phyloP scores from a whole-genome alignment of 2,113 vertebrate species.

The Podarcis muralis region DNA sequence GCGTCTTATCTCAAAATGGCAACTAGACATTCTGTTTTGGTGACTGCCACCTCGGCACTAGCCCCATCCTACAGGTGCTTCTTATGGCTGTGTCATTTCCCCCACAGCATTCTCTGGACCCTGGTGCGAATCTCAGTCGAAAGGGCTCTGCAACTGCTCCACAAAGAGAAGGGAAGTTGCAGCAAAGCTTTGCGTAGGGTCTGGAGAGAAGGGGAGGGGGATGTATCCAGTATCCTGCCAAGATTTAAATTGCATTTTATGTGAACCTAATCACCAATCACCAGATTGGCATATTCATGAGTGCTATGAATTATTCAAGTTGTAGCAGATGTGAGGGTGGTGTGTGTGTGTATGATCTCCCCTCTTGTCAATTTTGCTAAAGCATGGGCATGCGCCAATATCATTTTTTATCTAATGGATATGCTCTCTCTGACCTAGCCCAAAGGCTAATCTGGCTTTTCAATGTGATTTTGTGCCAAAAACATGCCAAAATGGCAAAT shows the following conservation, averaged over 20 bases:
- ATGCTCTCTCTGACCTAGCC: too few species aligned
- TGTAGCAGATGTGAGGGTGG: conserved; percentile 70
- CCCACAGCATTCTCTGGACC: background rate
- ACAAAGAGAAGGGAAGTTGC: background rate
- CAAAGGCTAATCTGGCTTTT: too few species aligned
- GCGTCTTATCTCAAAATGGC: too few species aligned
- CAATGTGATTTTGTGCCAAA: too few species aligned
- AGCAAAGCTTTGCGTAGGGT: background rate
- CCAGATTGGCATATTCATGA: conserved; percentile 74
- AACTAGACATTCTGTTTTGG: too few species aligned
- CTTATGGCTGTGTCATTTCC: too few species aligned
- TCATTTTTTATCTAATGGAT: too few species aligned
- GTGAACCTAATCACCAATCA: conserved; percentile 59
- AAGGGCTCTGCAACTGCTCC: background rate
- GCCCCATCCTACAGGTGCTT: too few species aligned
- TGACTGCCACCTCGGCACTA: too few species aligned
- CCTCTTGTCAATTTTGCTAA: background rate
- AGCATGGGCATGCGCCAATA: background rate
- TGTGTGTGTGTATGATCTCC: too few species aligned
- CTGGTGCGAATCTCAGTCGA: background rate
- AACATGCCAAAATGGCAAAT: too few species aligned
- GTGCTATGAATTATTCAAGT: conserved; percentile 74
- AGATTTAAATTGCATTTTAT: conserved; percentile 63
- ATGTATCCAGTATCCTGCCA: background rate
- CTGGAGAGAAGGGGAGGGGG: conserved; percentile 2